Base-by-base conservation (phyloP, 2,888 invertebrate species). In the Eristalinus aeneus region DNA sequence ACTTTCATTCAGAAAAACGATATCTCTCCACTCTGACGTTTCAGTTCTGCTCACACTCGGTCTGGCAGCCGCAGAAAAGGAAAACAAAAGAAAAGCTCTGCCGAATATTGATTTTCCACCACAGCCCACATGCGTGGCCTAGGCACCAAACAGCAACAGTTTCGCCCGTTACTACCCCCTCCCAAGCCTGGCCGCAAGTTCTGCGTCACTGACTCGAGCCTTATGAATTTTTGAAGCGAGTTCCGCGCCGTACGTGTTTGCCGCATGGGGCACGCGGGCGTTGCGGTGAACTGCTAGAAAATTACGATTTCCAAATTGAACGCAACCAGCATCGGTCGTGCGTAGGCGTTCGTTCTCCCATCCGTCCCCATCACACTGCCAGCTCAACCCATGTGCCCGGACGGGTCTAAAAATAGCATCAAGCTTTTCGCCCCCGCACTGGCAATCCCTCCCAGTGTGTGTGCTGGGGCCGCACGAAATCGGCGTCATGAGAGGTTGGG, bases 371-470 rank as follows among this genome's bases (percentile, higher is more conserved):
- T 78, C 32, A 22, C 71, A 65, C 32, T 8, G 9, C 5, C 1
- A 61, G 23, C 36, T 10, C 39, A 22, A 34, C 39, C 23, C 61
- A 16, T 22, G 8, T 85, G 76, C 85, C 81, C 81, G 86, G 86
- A 82, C 74, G 56, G 20, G 46, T 77, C 82, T 82, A 86, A 86
- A 86, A 81, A 86, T 86, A 86, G 85, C 54, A 63, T 61, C 67
- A 78, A 86, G 86, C 86, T 86, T 82, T 82, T 61, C 65, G 82
- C 46, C 23, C 32, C 39, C 53, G 36, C 56, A 76, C 23, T 58
- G 27, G 34, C 39, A 74, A 56, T 74, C 58, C 39, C 22, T 65
- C 39, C 56, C 56, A 58, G 36, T 22, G 27, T 11, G 4, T n/a
- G n/a, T 5, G 27, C 5, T 27, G 27, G 27, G 2, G 27, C 4